A percentile compares a stretch with the other conserved stretches of the same genome.
phyloP scores from a whole-genome alignment of 2,888 invertebrate genomes.

The Bhutanitis thaidina region DNA sequence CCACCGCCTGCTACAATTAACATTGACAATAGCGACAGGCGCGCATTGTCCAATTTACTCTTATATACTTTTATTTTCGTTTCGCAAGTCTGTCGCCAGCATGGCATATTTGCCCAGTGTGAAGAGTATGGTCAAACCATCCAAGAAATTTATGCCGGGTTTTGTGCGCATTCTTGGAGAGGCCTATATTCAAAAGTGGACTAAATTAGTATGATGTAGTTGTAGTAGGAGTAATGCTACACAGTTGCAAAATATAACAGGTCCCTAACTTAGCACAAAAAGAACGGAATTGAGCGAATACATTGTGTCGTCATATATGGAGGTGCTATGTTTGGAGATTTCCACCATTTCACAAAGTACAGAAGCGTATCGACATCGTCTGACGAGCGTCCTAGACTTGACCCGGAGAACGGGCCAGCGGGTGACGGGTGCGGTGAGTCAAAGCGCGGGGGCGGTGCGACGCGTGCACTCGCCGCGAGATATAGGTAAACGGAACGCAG shows the following conservation, averaged over 20 bases:
- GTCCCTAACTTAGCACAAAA: too few species aligned
- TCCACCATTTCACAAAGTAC: slow-evolving; percentile 1
- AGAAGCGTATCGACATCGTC: slow-evolving; percentile 31
- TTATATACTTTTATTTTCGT: slow-evolving; percentile 51
- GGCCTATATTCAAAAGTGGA: too few species aligned
- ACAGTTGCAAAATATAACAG: too few species aligned
- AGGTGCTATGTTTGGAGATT: not conserved
- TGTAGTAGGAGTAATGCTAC: too few species aligned
- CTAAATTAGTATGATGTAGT: too few species aligned
- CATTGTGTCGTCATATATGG: too few species aligned
- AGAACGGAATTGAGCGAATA: too few species aligned
- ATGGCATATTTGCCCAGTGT: too few species aligned
- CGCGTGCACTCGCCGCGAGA: slow-evolving; percentile 73
- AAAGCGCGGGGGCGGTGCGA: slow-evolving; percentile 55
- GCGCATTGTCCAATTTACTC: slow-evolving; percentile 42
- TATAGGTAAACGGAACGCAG: slow-evolving; percentile 77
- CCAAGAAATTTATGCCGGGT: too few species aligned
- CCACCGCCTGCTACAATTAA: slow-evolving; percentile 60
- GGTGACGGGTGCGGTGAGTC: slow-evolving; percentile 27
- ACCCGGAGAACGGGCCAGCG: slow-evolving; percentile 38
- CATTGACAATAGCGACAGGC: slow-evolving; percentile 65
- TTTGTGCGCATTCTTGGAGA: too few species aligned
- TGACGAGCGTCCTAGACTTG: slow-evolving; percentile 54
- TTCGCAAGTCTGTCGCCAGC: too few species aligned
- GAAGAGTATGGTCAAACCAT: too few species aligned